Base-by-base conservation (phyloP, 2,888 invertebrate genomes). In the Keiferia lycopersicella region DNA sequence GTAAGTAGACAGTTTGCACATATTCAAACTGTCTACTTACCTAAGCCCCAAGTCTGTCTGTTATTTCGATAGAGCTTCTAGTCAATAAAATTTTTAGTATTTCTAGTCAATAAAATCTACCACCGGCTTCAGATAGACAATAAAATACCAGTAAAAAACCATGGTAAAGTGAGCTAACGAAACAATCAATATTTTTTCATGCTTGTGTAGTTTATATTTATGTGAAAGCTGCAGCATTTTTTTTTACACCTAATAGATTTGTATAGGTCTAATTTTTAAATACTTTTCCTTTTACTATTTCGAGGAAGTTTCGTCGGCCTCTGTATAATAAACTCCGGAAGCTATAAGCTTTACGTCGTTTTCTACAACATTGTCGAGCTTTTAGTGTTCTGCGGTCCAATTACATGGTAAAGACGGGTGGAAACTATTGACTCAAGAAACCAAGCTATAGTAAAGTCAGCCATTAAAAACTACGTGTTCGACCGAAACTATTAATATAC, bases 391-490 rank as follows among this genome's bases (percentile, higher is more conserved):
- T 26, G 12, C 26, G 26, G 56, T 56, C 34, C 34, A 34, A 34
- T 34, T 34, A 16, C 0, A 26, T 26, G 12, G 56, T 34, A n/a
- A 34, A 26, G 34, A 34, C 7, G 30, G 56, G 6, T 56, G 56
- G 26, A 16, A 10, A 30, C 16, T n/a, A 56, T 3, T 34, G n/a
- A 56, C 10, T 11, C 56, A 34, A 16, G 10, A 20, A 26, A 16
- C 56, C 56, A 34, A 12, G 22, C 26, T 11, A 14, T 60, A n/a
- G n/a, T n/a, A 60, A 60, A 60, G 68, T 0, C 39, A 73, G 71
- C 78, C 81, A 77, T 83, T 79, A 81, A 80, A 80, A 79, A 84
- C 81, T 79, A 74, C 80, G 81, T 85, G 82, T 78, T 80, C 78
- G 73, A 70, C 71, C 73, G 69, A 71, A 6, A 34, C 34, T 2